Conservation (phyloP, 2,888 invertebrate species). For the Toxonevra muliebris region DNA sequence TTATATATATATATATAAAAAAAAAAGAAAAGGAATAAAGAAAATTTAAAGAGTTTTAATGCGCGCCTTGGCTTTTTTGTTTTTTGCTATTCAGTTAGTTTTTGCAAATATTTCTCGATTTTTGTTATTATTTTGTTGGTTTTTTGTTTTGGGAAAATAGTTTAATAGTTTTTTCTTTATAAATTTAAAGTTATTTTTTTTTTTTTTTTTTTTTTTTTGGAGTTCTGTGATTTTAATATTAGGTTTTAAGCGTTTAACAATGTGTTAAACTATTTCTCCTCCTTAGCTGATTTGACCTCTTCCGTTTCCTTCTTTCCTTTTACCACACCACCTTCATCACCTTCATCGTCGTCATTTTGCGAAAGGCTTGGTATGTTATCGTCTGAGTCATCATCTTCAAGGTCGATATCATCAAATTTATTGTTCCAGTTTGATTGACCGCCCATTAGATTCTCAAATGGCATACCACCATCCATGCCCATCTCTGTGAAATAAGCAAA, state of each 20-base stretch:
- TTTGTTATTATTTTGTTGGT: constrained; percentile 17
- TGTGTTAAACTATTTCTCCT: constrained; percentile 44
- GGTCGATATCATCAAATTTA: constrained; percentile 75
- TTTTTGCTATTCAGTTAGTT: constrained; percentile 10
- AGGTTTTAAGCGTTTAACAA: constrained; percentile 31
- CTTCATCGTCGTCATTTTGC: constrained; percentile 58
- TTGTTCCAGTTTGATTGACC: constrained; percentile 48
- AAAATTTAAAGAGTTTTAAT: background rate
- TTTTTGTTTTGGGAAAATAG: constrained; percentile 24
- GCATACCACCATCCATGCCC: constrained; percentile 42
- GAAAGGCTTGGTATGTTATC: constrained; percentile 68
- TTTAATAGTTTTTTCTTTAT: constrained; percentile 23
- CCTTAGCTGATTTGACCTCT: constrained; percentile 44
- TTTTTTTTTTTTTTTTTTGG: constrained; percentile 24
- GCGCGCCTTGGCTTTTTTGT: background rate
- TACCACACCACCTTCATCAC: too few relatives aligned
- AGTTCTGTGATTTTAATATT: constrained; percentile 30
- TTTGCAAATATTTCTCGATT: constrained; percentile 20
- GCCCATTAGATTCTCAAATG: constrained; percentile 48
- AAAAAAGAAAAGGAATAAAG: constrained; percentile 7
- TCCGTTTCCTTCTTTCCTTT: constrained; percentile 53
- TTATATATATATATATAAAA: constrained; percentile 9
- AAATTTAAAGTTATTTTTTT: constrained; percentile 18
- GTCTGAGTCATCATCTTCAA: constrained; percentile 77
- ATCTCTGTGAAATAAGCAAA: constrained; percentile 31